Percentiles rank a stretch among this genome's conserved stretches.
phyloP scores from a whole-genome alignment of 2,888 invertebrate genomes.

The Drosophila anomalipes region DNA sequence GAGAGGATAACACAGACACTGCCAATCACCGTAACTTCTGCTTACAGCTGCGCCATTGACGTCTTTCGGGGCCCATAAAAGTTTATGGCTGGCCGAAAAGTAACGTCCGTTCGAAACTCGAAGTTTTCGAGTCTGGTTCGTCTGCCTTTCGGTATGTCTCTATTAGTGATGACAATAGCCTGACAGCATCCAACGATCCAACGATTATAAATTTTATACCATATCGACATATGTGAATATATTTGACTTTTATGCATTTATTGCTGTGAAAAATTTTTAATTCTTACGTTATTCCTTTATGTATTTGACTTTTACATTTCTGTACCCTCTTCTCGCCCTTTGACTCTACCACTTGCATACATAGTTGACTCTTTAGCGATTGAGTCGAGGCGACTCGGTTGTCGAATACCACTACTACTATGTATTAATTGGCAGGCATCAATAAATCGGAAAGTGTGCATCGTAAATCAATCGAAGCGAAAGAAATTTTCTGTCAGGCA shows the following conservation, averaged over 20 bases:
- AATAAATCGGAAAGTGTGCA: conserved; percentile 67
- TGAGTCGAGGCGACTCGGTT: conserved; percentile 30
- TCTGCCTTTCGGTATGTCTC: conserved; percentile 69
- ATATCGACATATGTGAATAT: conserved; percentile 50
- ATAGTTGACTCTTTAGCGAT: conserved; percentile 65
- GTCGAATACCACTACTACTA: conserved; percentile 55
- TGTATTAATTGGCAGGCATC: conserved; percentile 72
- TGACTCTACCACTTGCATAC: conserved; percentile 25
- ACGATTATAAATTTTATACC: conserved; percentile 70
- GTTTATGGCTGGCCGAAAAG: conserved; percentile 70
- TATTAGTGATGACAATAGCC: conserved; percentile 72
- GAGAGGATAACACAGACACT: conserved; percentile 21
- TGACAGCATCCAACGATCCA: conserved; percentile 60
- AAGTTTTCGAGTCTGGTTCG: conserved; percentile 47
- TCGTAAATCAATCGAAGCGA: conserved; percentile 71
- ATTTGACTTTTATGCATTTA: conserved; percentile 77
- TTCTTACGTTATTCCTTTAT: conserved; percentile 75
- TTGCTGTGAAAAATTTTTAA: conserved; percentile 81
- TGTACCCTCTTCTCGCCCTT: conserved; percentile 30
- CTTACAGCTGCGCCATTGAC: conserved; percentile 80
- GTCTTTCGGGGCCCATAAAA: conserved; percentile 62
- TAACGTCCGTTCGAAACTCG: conserved; percentile 68
- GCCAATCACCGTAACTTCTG: conserved; percentile 73
- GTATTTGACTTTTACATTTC: conserved; percentile 70
- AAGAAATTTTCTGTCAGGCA: conserved; percentile 5